Conservation (phyloP, 2,888 invertebrate species). For the Eristalinus sepulchralis region DNA sequence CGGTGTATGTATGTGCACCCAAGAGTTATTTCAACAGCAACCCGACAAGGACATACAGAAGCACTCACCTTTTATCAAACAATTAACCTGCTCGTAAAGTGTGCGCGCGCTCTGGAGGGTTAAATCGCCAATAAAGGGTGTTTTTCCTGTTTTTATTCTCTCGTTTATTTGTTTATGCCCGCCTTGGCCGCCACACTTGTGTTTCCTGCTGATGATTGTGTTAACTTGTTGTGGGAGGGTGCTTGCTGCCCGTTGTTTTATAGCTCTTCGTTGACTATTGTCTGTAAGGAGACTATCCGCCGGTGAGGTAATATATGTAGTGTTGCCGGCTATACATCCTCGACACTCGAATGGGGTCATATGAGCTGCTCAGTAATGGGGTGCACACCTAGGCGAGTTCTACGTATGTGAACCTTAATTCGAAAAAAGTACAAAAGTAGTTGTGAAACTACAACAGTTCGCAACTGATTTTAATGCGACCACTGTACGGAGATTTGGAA, state of each 20-base stretch:
- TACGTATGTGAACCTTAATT: too few species aligned
- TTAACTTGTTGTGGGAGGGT: not conserved
- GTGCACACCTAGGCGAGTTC: too few species aligned
- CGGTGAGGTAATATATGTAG: not conserved
- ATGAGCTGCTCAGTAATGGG: conserved; percentile 15
- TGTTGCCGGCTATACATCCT: not conserved
- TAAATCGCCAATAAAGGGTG: conserved; percentile 18
- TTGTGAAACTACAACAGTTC: too few species aligned
- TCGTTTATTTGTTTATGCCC: conserved; percentile 31
- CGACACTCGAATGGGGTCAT: not conserved
- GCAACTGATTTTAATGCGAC: too few species aligned
- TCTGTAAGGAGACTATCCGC: conserved; percentile 6
- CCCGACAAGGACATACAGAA: conserved; percentile 2
- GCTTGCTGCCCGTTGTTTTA: conserved; percentile 2
- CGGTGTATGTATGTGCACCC: not conserved
- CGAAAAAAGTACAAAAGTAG: too few species aligned
- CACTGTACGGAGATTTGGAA: too few species aligned
- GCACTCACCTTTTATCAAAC: conserved; percentile 45
- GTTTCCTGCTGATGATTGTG: conserved; percentile 13
- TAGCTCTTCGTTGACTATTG: not conserved
- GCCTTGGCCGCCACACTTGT: conserved; percentile 4
- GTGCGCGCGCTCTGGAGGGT: conserved; percentile 16
- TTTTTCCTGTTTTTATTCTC: conserved; percentile 21
- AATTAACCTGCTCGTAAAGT: conserved; percentile 40
- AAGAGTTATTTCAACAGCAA: not conserved